Percentiles rank a stretch among this genome's conserved stretches.
phyloP scores from a whole-genome alignment of 2,888 invertebrate genomes.

The Lacanobia oleracea region DNA sequence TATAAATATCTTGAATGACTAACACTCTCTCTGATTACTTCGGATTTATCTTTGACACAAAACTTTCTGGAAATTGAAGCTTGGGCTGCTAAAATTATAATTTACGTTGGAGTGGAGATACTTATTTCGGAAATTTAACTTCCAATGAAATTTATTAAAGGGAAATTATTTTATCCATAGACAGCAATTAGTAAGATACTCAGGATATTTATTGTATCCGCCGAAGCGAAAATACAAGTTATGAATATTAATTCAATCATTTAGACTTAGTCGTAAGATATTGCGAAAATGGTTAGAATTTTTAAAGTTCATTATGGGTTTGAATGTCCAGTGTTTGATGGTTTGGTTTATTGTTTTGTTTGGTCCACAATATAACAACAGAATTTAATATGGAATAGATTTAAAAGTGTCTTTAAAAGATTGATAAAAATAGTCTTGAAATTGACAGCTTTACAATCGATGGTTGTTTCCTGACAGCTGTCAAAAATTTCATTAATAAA shows the following conservation, averaged over 20 bases:
- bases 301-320: background rate
- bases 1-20: slow-evolving; percentile 43
- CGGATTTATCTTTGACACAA: slow-evolving; percentile 50
- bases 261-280: slow-evolving; percentile 6
- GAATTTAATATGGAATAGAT: background rate
- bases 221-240: slow-evolving; percentile 48
- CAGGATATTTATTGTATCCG: slow-evolving; percentile 59
- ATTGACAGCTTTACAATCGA: background rate
- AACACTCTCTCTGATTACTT: slow-evolving; percentile 53
- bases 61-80: slow-evolving; percentile 55
- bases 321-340: too few species aligned
- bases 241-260: slow-evolving; percentile 52
- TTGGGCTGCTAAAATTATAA: slow-evolving; percentile 49
- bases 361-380: background rate
- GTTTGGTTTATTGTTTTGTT: background rate
- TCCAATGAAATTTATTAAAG: slow-evolving; percentile 60
- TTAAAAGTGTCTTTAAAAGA: background rate
- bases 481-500: background rate
- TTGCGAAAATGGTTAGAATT: slow-evolving; percentile 12
- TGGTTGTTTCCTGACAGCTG: background rate
- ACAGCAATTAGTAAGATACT: slow-evolving; percentile 58
- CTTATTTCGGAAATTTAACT: slow-evolving; percentile 57
- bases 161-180: slow-evolving; percentile 58
- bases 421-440: background rate
- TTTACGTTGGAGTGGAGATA: slow-evolving; percentile 43